Conservation (phyloP, 2,797 vertebrate species). For the Macroramphosus scolopax region DNA sequence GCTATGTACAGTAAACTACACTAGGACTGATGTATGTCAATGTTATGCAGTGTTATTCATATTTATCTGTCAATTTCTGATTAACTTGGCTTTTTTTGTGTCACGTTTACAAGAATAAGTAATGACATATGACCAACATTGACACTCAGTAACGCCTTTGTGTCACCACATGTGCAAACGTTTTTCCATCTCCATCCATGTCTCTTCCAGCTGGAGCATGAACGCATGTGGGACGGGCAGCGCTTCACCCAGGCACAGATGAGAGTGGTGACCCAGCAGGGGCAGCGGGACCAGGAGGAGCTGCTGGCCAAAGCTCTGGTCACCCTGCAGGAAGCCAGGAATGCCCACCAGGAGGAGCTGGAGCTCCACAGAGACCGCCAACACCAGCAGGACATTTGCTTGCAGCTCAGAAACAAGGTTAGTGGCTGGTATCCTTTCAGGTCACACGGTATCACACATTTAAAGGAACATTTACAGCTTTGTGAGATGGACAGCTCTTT, state of each 20-base stretch:
- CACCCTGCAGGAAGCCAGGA: conserved; percentile 80
- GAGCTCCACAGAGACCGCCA: conserved; percentile 73
- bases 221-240: conserved; percentile 76
- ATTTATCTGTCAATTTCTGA: background rate
- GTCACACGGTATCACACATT: background rate
- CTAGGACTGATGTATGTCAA: no score
- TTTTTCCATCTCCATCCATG: background rate
- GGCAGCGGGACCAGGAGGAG: conserved; percentile 73
- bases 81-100: background rate
- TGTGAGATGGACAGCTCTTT: background rate
- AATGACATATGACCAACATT: no score
- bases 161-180: background rate
- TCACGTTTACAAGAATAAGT: background rate
- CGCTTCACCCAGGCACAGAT: conserved; percentile 74
- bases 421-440: conserved; percentile 19
- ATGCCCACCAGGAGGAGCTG: conserved; percentile 76
- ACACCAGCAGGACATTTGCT: conserved; percentile 85
- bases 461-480: no score
- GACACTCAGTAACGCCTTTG: background rate
- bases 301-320: conserved; percentile 78
- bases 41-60: no score
- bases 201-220: conserved; percentile 78
- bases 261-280: conserved; percentile 70
- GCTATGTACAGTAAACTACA: no score
- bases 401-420: conserved; percentile 87